A percentile compares a stretch with the other conserved stretches of the same genome.
phyloP scores from a whole-genome alignment of 64 coral and sea anemone species.

The Catalaphyllia jardinei region DNA sequence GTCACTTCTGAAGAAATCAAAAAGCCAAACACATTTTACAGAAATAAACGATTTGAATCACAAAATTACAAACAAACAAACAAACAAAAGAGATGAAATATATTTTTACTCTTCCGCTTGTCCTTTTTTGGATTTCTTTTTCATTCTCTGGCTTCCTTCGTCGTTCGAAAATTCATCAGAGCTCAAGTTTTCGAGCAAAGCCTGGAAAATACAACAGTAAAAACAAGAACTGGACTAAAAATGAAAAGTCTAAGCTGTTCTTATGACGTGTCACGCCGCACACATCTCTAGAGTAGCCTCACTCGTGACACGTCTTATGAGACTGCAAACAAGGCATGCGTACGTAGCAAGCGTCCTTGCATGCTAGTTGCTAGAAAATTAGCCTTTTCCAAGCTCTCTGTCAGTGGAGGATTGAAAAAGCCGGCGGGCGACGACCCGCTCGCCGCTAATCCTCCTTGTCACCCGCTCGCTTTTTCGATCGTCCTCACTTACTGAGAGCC shows the following conservation, averaged over 20 bases:
- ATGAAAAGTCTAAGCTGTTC: not conserved
- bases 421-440: too few relatives aligned
- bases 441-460: too few relatives aligned
- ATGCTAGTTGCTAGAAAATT: too few relatives aligned
- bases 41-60: not conserved
- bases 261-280: not conserved
- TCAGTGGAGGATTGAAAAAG: too few relatives aligned
- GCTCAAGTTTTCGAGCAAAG: conserved; percentile 70
- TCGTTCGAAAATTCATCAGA: conserved; percentile 76
- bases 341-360: too few relatives aligned
- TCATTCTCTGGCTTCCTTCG: conserved; percentile 29
- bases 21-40: not conserved
- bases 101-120: conserved; percentile 14
- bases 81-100: too few relatives aligned
- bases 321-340: too few relatives aligned
- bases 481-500: too few relatives aligned
- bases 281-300: not conserved
- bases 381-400: too few relatives aligned
- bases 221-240: not conserved
- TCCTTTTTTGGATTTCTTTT: conserved; percentile 46
- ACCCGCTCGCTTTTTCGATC: too few relatives aligned
- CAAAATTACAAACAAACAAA: not conserved
- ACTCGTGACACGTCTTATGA: too few relatives aligned
- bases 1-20: not conserved
- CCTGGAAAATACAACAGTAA: conserved; percentile 4